phyloP scores from a whole-genome alignment of 2,797 vertebrate genomes.

The Hybognathus amarus region DNA sequence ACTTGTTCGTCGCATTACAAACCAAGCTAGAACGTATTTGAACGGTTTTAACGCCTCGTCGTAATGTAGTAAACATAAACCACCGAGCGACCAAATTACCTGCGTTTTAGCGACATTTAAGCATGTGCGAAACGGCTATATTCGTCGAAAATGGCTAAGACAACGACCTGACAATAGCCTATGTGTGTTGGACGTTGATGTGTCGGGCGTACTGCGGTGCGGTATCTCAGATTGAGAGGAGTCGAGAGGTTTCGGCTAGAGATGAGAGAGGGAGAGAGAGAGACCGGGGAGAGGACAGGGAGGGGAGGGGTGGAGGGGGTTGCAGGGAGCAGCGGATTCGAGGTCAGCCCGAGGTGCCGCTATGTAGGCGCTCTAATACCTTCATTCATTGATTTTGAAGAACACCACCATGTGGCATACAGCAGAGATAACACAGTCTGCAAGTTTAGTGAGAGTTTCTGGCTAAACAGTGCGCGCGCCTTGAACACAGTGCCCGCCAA shows the following conservation, averaged over 20 bases:
- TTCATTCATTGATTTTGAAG: slow-evolving; percentile 82
- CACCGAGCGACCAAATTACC: slow-evolving; percentile 35
- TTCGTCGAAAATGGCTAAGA: slow-evolving; percentile 38
- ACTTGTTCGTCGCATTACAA: not conserved
- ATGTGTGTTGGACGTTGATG: slow-evolving; percentile 59
- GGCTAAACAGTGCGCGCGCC: slow-evolving; percentile 39
- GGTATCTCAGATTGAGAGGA: slow-evolving; percentile 67
- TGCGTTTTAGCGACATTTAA: slow-evolving; percentile 19
- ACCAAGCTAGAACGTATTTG: not conserved
- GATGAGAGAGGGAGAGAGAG: slow-evolving; percentile 57
- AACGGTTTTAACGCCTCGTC: not conserved
- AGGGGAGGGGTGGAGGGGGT: slow-evolving; percentile 41
- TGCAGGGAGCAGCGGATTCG: slow-evolving; percentile 63
- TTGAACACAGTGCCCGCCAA: slow-evolving; percentile 29
- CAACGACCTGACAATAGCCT: slow-evolving; percentile 61
- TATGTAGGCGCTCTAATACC: slow-evolving; percentile 75
- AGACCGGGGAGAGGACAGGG: slow-evolving; percentile 51
- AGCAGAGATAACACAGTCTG: slow-evolving; percentile 87
- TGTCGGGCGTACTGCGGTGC: slow-evolving; percentile 62
- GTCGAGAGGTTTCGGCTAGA: slow-evolving; percentile 64
- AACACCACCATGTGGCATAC: slow-evolving; percentile 93
- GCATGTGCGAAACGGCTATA: slow-evolving; percentile 26
- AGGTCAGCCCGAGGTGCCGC: slow-evolving; percentile 78
- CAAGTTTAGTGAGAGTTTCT: slow-evolving; percentile 71
- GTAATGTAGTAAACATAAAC: not conserved